Conservation (phyloP, 92 coral and sea anemone genomes). For the Nematostella vectensis region DNA sequence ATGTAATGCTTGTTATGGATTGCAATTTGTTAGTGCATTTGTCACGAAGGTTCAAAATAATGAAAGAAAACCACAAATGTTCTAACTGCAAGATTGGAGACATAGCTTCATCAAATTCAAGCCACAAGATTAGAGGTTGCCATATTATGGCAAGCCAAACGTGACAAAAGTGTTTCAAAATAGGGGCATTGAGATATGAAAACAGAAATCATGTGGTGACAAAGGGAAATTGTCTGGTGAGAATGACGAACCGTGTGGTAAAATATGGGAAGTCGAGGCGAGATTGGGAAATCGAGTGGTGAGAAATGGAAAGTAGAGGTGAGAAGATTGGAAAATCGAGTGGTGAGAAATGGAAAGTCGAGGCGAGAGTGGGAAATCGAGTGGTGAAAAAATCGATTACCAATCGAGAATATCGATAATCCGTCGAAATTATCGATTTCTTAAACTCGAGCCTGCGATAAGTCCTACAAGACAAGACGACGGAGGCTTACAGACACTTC, state of each 20-base stretch:
- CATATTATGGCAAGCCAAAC: slow-evolving; percentile 28
- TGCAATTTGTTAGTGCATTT: too few species aligned
- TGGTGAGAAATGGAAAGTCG: slow-evolving; percentile 2
- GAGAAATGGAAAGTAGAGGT: neutral
- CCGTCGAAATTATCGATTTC: slow-evolving; percentile 22
- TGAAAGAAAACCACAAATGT: too few species aligned
- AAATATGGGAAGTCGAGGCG: neutral
- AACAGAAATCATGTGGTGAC: slow-evolving; percentile 11
- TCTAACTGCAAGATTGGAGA: too few species aligned
- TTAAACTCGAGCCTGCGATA: slow-evolving; percentile 9
- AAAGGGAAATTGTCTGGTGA: slow-evolving; percentile 15
- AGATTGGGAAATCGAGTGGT: slow-evolving; percentile 5
- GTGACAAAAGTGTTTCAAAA: slow-evolving; percentile 22
- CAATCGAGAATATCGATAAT: slow-evolving; percentile 14
- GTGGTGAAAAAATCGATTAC: neutral
- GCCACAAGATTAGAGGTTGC: neutral
- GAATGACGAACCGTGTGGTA: neutral
- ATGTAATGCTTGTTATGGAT: too few species aligned
- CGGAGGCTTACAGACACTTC: slow-evolving; percentile 1
- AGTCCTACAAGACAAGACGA: too few species aligned
- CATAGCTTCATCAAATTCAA: neutral
- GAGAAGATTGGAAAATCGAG: slow-evolving; percentile 9
- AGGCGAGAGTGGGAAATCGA: slow-evolving; percentile 3
- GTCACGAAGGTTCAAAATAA: too few species aligned
- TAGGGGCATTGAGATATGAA: neutral